Conservation (phyloP, 2,888 invertebrate genomes). For the Anorthoa munda region DNA sequence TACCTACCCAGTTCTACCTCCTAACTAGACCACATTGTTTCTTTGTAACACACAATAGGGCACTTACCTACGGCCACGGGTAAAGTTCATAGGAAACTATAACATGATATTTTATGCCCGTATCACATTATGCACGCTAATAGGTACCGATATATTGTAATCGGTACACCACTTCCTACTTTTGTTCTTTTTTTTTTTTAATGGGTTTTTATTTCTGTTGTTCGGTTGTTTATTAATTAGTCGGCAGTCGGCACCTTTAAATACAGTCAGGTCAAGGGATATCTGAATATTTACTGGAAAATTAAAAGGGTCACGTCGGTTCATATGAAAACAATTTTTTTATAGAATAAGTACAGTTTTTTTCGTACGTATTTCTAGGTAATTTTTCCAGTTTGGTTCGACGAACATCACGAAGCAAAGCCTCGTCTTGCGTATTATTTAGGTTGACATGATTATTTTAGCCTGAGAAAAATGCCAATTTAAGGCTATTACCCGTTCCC, state of each 20-base stretch:
- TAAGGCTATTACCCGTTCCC: conserved; percentile 4
- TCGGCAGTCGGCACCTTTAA: neutral
- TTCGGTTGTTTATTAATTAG: conserved; percentile 1
- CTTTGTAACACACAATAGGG: conserved; percentile 57
- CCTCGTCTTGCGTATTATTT: conserved; percentile 20
- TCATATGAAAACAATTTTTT: neutral
- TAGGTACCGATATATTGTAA: conserved; percentile 12
- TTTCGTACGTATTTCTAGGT: neutral
- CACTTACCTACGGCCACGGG: conserved; percentile 30
- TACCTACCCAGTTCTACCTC: conserved; percentile 63
- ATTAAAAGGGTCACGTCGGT: neutral
- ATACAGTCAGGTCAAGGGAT: neutral
- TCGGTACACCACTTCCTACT: conserved; percentile 30
- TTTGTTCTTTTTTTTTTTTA: neutral
- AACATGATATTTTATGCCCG: conserved; percentile 15
- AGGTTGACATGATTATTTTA: conserved; percentile 35
- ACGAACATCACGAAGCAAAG: conserved; percentile 18
- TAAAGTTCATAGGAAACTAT: conserved; percentile 51
- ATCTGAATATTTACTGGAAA: conserved; percentile 3
- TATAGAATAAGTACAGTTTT: neutral
- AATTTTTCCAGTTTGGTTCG: conserved; percentile 6
- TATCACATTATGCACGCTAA: conserved; percentile 14
- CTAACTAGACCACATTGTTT: conserved; percentile 57
- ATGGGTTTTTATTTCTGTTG: neutral
- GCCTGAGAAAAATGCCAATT: conserved; percentile 8